Conservation (phyloP, 2,888 invertebrate species). For the Xanthia icteritia region DNA sequence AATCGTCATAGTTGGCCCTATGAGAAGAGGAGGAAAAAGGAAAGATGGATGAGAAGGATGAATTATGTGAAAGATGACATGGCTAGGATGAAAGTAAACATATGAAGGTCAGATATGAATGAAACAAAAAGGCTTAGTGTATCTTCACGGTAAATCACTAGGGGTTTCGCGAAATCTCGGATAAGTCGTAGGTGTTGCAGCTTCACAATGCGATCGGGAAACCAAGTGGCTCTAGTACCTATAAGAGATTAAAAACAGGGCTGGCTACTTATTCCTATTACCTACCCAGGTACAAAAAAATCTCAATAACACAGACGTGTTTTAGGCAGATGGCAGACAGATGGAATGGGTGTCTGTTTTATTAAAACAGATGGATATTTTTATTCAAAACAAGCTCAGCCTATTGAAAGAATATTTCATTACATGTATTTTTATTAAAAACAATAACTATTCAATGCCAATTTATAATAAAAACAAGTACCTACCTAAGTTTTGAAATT, state of each 20-base stretch:
- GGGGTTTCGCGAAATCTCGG: slow-evolving; percentile 1
- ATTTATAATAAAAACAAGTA: not conserved
- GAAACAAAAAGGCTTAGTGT: slow-evolving; percentile 6
- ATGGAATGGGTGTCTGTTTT: not conserved
- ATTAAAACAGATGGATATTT: not conserved
- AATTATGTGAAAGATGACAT: slow-evolving; percentile 30
- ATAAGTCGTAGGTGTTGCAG: not conserved
- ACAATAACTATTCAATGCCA: not conserved
- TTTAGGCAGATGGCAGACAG: not conserved
- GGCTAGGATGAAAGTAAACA: slow-evolving; percentile 22
- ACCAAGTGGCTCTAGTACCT: not conserved
- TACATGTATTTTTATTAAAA: not conserved
- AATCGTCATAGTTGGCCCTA: not conserved
- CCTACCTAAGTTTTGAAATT: not conserved
- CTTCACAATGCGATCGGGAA: not conserved
- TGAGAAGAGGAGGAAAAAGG: not conserved
- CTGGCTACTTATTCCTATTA: no score
- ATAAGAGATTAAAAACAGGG: no score
- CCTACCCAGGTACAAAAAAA: not conserved
- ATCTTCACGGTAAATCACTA: slow-evolving; percentile 1
- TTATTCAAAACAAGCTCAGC: not conserved
- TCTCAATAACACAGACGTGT: not conserved
- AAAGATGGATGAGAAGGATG: slow-evolving; percentile 34
- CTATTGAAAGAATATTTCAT: not conserved
- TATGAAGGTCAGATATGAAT: slow-evolving; percentile 24